Evolutionary conservation across 2,113 vertebrate species (phyloP).

Genomic region (Leucopsar rothschildi): DNA sequence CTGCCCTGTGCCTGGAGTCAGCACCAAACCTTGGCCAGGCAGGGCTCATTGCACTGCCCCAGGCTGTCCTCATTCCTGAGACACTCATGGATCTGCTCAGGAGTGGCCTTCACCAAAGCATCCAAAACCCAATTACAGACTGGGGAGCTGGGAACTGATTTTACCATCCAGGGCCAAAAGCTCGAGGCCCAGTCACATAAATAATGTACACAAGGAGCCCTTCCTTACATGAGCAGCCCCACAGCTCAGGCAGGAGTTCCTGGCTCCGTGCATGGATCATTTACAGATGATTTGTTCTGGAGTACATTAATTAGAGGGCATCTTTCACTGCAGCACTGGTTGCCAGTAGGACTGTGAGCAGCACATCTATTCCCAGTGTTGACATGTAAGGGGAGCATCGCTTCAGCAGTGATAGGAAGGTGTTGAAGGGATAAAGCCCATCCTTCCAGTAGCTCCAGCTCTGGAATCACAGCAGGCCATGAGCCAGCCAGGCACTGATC

Average conservation of each 20-base stretch:
- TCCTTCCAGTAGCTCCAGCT: background rate
- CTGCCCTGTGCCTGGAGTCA: background rate
- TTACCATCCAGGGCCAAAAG: background rate
- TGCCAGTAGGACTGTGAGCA: background rate
- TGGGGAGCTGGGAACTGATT: background rate
- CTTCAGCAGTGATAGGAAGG: conserved; percentile 38
- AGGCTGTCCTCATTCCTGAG: background rate
- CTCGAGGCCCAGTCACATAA: background rate
- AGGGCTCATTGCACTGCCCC: background rate
- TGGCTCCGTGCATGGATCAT: background rate
- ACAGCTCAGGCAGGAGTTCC: background rate
- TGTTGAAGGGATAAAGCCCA: conserved; percentile 43
- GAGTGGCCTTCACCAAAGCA: background rate
- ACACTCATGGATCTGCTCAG: background rate
- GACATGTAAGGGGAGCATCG: conserved; percentile 1
- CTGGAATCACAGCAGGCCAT: background rate
- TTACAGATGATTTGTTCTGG: background rate
- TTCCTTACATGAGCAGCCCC: background rate
- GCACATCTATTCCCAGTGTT: background rate
- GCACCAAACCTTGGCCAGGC: background rate
- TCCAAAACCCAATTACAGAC: accelerated
- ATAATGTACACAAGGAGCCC: background rate
- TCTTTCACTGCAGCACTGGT: background rate
- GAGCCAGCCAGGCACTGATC: background rate
- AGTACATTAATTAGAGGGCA: background rate